These are phyloP conservation scores for Macquaria australasica DNA, from an alignment of 2,113 vertebrate species.

Conservation along the genomic window DNA sequence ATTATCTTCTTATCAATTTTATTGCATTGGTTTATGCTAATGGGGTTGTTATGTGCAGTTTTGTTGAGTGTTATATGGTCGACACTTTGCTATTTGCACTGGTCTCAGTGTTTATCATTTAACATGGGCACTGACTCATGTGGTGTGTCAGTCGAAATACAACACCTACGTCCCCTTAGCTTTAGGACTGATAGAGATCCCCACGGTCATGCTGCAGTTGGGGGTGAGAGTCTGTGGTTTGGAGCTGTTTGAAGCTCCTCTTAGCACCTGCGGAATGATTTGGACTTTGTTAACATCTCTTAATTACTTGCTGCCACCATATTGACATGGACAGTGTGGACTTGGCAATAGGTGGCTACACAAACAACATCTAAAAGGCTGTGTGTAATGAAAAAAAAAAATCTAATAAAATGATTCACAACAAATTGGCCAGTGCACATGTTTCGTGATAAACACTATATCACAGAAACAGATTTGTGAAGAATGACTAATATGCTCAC, in stretches of 20 bases:
- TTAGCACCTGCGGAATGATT: constrained; percentile 24
- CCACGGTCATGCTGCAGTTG: neutral
- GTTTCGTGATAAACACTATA: neutral
- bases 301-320: constrained; percentile 47
- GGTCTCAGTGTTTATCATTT: constrained; percentile 11
- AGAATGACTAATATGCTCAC: neutral
- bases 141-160: constrained; percentile 13
- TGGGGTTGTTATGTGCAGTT: neutral
- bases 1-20: neutral
- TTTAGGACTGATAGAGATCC: constrained; percentile 6
- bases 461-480: neutral
- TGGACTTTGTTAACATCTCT: constrained; percentile 44
- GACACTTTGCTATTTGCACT: neutral
- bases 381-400: neutral
- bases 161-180: constrained; percentile 4
- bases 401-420: neutral
- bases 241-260: constrained; percentile 1
- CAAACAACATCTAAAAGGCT: constrained; percentile 17
- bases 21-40: neutral
- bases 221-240: constrained; percentile 23
- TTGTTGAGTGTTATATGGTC: neutral
- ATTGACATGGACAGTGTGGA: constrained; percentile 23
- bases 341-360: constrained; percentile 10
- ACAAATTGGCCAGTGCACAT: neutral
- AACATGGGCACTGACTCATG: constrained; percentile 17